Evolutionary conservation across 2,888 invertebrate genomes (phyloP).

Genomic region (Agrotis ipsilon): DNA sequence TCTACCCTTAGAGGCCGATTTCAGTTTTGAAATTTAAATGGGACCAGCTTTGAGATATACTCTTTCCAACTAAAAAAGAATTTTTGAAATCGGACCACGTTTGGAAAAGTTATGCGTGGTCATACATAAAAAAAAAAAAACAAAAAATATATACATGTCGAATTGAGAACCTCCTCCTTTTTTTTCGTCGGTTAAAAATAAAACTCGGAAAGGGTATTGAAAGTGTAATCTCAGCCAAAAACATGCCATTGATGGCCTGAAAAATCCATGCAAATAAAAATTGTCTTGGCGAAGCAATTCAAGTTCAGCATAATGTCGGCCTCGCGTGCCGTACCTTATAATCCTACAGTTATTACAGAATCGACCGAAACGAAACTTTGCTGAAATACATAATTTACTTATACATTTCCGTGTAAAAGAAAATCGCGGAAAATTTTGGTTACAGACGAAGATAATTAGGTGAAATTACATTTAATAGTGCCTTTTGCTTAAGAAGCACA

Average conservation of each 20-base stretch:
- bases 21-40: no score
- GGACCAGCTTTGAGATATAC: no score
- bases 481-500: neutral
- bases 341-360: conserved; percentile 31
- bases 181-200: no score
- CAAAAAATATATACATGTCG: no score
- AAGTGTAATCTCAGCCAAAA: neutral
- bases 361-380: conserved; percentile 30
- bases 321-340: conserved; percentile 42
- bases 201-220: no score
- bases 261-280: conserved; percentile 28
- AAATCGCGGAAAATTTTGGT: conserved; percentile 11
- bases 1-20: no score
- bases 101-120: no score
- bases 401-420: conserved; percentile 23
- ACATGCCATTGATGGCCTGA: conserved; percentile 7
- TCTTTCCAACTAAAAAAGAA: no score
- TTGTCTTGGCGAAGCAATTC: conserved; percentile 26
- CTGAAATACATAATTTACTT: conserved; percentile 35
- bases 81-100: no score
- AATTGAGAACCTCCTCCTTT: no score
- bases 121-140: no score
- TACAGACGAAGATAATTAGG: conserved; percentile 13
- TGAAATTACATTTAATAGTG: conserved; percentile 18
- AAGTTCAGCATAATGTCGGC: conserved; percentile 51